These are phyloP conservation scores for Megalurothrips usitatus DNA, from an alignment of 2,888 invertebrate species.

Conservation along the genomic window DNA sequence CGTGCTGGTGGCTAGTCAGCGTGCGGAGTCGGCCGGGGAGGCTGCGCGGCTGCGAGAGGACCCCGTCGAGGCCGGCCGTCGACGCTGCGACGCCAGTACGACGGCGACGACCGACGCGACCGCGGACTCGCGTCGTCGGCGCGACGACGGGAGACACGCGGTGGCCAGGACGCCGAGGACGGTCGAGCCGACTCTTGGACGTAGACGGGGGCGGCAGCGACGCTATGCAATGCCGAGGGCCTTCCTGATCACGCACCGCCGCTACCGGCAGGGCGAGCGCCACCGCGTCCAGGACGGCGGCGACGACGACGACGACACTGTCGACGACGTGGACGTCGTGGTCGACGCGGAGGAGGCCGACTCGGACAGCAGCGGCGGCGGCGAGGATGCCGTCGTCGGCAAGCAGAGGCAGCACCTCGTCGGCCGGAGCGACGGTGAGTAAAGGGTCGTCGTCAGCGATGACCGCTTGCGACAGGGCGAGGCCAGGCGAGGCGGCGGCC, in stretches of 20 bases:
- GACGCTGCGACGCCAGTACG: not conserved
- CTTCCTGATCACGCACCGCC: constrained; percentile 58
- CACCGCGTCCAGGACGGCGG: constrained; percentile 49
- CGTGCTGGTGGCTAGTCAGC: too few relatives aligned
- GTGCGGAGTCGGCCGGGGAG: too few relatives aligned
- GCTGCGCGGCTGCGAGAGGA: too few relatives aligned
- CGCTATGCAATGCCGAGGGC: constrained; percentile 55
- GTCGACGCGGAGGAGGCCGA: constrained; percentile 54
- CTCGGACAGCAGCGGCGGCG: not conserved
- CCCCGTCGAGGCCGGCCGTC: not conserved
- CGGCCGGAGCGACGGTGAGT: not conserved
- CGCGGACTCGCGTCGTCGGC: not conserved
- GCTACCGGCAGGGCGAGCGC: constrained; percentile 47
- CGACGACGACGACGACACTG: constrained; percentile 47
- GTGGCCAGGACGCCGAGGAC: not conserved
- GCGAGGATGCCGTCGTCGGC: not conserved
- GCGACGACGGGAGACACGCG: not conserved
- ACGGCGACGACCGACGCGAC: not conserved
- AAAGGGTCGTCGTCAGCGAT: too few relatives aligned
- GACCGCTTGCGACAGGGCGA: constrained; percentile 58
- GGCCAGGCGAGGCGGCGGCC: constrained; percentile 58
- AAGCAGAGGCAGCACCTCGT: not conserved
- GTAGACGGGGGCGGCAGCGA: not conserved
- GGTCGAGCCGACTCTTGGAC: too few relatives aligned
- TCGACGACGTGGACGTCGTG: constrained; percentile 83